Base-by-base conservation (phyloP, 1,140 invertebrate genomes). In the Drosophila fuyamai region DNA sequence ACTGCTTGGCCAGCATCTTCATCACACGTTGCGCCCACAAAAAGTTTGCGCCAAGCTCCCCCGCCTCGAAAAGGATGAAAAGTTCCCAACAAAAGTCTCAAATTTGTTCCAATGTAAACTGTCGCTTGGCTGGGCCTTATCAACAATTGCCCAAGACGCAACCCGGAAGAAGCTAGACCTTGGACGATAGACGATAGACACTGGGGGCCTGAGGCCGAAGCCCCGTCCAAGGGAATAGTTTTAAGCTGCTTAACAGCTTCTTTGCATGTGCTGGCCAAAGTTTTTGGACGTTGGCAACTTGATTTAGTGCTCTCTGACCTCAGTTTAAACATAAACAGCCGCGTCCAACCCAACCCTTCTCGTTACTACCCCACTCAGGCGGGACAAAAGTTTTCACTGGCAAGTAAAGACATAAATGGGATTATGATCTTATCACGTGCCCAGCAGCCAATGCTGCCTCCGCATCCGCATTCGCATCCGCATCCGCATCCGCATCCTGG, bases 241-340 rank as follows among this genome's bases (percentile, higher is more conserved):
- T 81, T 90, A 90, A 90, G 88, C 88, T 86, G 88, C 88, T 90
- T 90, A 89, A 89, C 80, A 89, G 85, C 80, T 84, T 78, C 83
- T 81, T 82, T 74, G 74, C 74, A 70, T 78, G 63, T 44, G 59
- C 53, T 38, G 7, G 58, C 47, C 50, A 59, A 79, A 80, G 60
- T 79, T 65, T 82, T 75, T 54, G 75, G 79, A 63, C 68, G 65
- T 58, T 77, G 78, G 75, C 79, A 89, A 91, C 78, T 92, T 92
- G 91, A 92, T 92, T 92, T 92, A 92, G 84, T 92, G 91, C 88
- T 90, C 85, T 92, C 76, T 92, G 91, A 92, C 91, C 91, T 92
- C 82, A 90, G 88, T 92, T 92, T 86, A 91, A 91, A 92, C 77
- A 91, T 90, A 91, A 91, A 91, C 85, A 91, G 84, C 63, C 60